Evolutionary conservation across 2,113 vertebrate species (phyloP), one percentile per base, ranked within the genome.

Genomic region (Corythaixoides concolor): DNA sequence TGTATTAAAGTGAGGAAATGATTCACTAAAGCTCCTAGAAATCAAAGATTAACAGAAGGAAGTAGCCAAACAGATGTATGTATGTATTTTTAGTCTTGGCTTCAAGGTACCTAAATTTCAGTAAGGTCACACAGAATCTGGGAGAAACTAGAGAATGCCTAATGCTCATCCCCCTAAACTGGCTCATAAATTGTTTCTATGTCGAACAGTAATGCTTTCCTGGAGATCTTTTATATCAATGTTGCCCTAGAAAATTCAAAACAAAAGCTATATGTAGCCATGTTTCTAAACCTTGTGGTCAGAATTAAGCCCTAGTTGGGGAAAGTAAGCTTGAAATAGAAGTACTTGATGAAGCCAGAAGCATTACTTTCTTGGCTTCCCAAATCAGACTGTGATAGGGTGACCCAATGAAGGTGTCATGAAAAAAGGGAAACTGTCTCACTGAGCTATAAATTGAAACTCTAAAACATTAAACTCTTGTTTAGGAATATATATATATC

Each of bases 51-150:
- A 52, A 53, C 47, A 80, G 37, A 79, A 67, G 35, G 24, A 67
- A 84, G 41, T 56, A 90, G 39, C 49, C 69, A 74, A 59, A 39
- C 22, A 86, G 47, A 11, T 0, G 0, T 84, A 50, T 72, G 43
- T 76, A 84, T 86, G 88, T 95, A 52, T 77, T 96, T 88, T 88
- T 16, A 89, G 33, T 72, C 85, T 84, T 90, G 83, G 39, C 76
- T 95, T 73, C 85, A 64, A 93, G 55, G 43, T 94, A 64, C 53
- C 60, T 82, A 26, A 63, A 62, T 87, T 92, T 43, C 43, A 70
- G n/a, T 73, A 67, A 52, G n/a, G 39, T 88, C 52, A 72, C 0
- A 3, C n/a, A 75, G 63, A 88, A 86, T 84, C 63, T 7, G 5
- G 37, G 39, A 56, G 92, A 67, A 90, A 77, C 67, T 27, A 23